Percentiles rank a stretch among this genome's conserved stretches.
phyloP scores from a whole-genome alignment of 1,140 invertebrate species.

The Lepidotrigona ventralis region DNA sequence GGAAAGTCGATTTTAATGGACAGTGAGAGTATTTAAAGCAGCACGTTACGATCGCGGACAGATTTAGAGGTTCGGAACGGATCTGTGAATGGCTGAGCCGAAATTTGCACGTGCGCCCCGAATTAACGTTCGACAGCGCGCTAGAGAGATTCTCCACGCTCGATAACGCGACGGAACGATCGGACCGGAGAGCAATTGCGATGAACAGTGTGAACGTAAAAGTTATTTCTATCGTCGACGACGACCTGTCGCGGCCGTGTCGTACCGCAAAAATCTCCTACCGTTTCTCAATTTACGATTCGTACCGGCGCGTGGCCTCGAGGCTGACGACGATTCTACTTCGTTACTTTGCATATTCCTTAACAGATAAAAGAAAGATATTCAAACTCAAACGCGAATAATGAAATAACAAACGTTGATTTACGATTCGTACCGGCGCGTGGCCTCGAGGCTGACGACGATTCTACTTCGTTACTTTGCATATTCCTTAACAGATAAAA shows the following conservation, averaged over 20 bases:
- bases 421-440: no score
- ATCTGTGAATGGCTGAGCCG: not conserved
- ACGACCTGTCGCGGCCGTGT: not conserved
- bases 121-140: not conserved
- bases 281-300: constrained; percentile 7
- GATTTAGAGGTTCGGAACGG: constrained; percentile 5
- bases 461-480: no score
- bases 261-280: constrained; percentile 9
- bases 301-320: no score
- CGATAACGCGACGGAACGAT: constrained; percentile 32
- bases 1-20: not conserved
- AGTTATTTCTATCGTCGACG: constrained; percentile 13
- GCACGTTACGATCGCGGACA: not conserved
- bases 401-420: constrained; percentile 34
- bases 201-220: constrained; percentile 15
- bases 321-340: not conserved
- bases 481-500: no score
- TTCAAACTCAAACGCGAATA: constrained; percentile 19
- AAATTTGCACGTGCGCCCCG: not conserved
- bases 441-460: no score
- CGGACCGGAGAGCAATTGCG: constrained; percentile 19
- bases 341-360: constrained; percentile 7
- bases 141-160: not conserved
- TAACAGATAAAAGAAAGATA: constrained; percentile 2
- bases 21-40: not conserved